Percentiles rank a stretch among this genome's conserved stretches.
Evolutionary conservation across 35 echinoderm and acorn worm species (phyloP).

Genomic region (Apostichopus californicus): DNA sequence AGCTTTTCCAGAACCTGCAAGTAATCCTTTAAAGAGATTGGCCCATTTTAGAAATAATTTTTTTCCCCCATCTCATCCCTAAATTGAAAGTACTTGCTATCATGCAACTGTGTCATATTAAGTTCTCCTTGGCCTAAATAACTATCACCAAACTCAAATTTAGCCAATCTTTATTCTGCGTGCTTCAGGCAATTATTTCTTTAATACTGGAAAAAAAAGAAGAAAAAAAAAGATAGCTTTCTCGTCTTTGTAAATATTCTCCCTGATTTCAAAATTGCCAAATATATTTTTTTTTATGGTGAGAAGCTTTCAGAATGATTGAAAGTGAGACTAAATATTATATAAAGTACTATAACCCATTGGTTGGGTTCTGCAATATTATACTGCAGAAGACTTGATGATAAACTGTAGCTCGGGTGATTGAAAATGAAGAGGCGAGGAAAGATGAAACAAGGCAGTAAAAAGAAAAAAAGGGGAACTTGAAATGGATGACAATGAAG

Average conservation of each 20-base stretch:
- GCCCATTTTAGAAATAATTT: neutral
- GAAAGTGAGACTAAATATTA: neutral
- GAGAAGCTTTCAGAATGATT: constrained; percentile 29
- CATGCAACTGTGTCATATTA: neutral
- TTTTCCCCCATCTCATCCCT: neutral
- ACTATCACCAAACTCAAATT: neutral
- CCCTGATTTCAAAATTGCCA: neutral
- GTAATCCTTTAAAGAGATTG: neutral
- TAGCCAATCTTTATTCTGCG: neutral
- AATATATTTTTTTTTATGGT: neutral
- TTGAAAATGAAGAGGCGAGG: neutral
- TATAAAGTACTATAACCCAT: neutral
- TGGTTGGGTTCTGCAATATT: neutral
- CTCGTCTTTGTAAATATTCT: neutral
- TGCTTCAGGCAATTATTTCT: neutral
- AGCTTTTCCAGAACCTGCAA: neutral
- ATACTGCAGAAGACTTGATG: neutral
- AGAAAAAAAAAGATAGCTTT: too few relatives aligned
- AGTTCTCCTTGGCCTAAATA: neutral
- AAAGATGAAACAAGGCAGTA: too few relatives aligned
- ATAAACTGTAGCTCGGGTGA: neutral
- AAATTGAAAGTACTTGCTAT: neutral
- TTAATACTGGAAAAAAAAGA: neutral
- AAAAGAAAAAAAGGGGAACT: too few relatives aligned
- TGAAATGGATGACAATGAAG: too few relatives aligned